Evolutionary conservation across 2,113 vertebrate species (phyloP), one percentile per base, ranked within the genome.

Genomic region (Ageneiosus marmoratus): DNA sequence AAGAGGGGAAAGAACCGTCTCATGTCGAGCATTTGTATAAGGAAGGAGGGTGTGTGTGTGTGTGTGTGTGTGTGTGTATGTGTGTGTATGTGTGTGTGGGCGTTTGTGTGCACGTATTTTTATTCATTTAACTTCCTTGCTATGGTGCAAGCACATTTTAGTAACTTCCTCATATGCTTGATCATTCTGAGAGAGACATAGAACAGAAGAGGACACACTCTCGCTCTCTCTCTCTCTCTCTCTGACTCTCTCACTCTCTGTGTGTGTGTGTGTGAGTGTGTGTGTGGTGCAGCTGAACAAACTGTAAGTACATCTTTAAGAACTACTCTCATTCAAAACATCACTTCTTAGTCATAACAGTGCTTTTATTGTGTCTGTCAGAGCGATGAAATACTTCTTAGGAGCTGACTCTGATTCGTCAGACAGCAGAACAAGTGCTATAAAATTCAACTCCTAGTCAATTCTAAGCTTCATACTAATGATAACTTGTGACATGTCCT

Each of bases 161-260:
- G 70, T 13, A 27, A 92, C 92, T 93, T 93, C 92, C 91, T 93
- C 86, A 86, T 90, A 51, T 87, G 90, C 89, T 82, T 85, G 83
- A 91, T 82, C 37, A 77, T 60, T 77, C 41, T 65, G 34, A 62
- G 15, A 75, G 53, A 37, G 55, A 13, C 37, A 41, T 5, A 6
- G 29, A 34, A 9, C 16, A 53, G 65, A 50, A 48, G 55, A 73
- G 29, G 9, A 16, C 24, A 1, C 13, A 72, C 34, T 29, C 29
- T 11, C 27, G 15, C 2, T 58, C 10, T 1, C 41, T 1, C 74
- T 15, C 41, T 13, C 16, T 32, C 11, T 44, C n/a, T 27, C 6
- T 29, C 4, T 53, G 7, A 5, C 6, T 11, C n/a, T n/a, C n/a
- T n/a, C n/a, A n/a, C n/a, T n/a, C n/a, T n/a, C n/a, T n/a, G n/a